These are phyloP conservation scores for Sitodiplosis mosellana DNA, from an alignment of 1,140 invertebrate genomes.

Conservation along the genomic window DNA sequence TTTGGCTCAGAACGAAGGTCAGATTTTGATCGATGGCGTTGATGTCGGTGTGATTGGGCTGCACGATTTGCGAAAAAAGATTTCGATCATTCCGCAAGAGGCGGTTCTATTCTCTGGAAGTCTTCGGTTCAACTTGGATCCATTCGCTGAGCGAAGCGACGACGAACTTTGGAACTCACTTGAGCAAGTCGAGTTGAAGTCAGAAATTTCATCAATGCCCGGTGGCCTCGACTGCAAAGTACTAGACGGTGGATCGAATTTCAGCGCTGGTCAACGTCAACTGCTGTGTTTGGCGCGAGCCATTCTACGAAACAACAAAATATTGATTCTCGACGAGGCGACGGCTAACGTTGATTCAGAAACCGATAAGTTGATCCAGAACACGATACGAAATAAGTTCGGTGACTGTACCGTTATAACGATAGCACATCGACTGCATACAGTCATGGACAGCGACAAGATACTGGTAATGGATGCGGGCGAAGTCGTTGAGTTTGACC, in stretches of 20 bases:
- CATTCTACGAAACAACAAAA: conserved; percentile 43
- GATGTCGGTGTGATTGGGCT: conserved; percentile 35
- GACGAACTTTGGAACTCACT: conserved; percentile 41
- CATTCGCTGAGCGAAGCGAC: conserved; percentile 37
- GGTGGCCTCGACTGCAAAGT: conserved; percentile 32
- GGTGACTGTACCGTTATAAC: conserved; percentile 60
- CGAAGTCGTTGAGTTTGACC: conserved; percentile 44
- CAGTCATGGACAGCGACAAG: conserved; percentile 59
- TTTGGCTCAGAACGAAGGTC: conserved; percentile 35
- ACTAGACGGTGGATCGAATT: conserved; percentile 38
- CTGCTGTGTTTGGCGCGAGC: conserved; percentile 44
- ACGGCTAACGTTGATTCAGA: conserved; percentile 29
- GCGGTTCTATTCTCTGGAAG: conserved; percentile 40
- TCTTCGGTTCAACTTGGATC: conserved; percentile 33
- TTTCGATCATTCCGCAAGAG: conserved; percentile 45
- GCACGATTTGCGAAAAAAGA: conserved; percentile 30
- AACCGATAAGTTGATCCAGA: not conserved
- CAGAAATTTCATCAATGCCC: conserved; percentile 18
- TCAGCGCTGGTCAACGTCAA: conserved; percentile 50
- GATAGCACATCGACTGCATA: conserved; percentile 35
- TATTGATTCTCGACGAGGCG: conserved; percentile 34
- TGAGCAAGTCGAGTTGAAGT: conserved; percentile 31
- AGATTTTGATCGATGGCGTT: conserved; percentile 37
- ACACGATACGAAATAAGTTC: conserved; percentile 53
- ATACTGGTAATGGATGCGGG: conserved; percentile 56